Evolutionary conservation across 2,113 vertebrate genomes (phyloP).

Genomic region (Phalacrocorax brasilianus): DNA sequence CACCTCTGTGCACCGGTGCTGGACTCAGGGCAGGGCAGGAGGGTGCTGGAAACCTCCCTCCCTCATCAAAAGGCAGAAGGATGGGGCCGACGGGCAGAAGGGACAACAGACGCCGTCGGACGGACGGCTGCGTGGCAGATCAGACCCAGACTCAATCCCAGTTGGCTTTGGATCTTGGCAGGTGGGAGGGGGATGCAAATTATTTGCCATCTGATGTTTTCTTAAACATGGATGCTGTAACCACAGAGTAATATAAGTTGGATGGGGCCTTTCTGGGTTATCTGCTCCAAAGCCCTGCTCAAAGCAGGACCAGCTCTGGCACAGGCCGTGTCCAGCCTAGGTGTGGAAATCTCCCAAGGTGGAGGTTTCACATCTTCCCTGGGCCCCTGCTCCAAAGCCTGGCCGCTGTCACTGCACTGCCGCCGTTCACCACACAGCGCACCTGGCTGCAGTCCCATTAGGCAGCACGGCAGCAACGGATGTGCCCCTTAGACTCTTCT

Average conservation of each 20-base stretch:
- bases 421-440: fast-evolving
- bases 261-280: background rate
- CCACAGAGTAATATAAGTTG: background rate
- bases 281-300: background rate
- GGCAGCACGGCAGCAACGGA: background rate
- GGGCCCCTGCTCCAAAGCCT: background rate
- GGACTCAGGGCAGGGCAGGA: fast-evolving
- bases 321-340: background rate
- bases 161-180: background rate
- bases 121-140: background rate
- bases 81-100: background rate
- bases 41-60: background rate
- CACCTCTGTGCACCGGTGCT: background rate
- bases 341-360: background rate
- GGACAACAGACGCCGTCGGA: background rate
- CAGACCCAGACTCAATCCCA: background rate
- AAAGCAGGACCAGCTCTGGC: background rate
- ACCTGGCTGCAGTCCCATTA: fast-evolving
- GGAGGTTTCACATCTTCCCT: no score
- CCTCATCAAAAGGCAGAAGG: background rate
- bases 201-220: background rate
- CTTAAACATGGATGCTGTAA: background rate
- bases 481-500: background rate
- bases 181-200: background rate
- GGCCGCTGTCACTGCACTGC: background rate